Conservation (phyloP, 1,140 invertebrate genomes). For the Meteorus sp. region DNA sequence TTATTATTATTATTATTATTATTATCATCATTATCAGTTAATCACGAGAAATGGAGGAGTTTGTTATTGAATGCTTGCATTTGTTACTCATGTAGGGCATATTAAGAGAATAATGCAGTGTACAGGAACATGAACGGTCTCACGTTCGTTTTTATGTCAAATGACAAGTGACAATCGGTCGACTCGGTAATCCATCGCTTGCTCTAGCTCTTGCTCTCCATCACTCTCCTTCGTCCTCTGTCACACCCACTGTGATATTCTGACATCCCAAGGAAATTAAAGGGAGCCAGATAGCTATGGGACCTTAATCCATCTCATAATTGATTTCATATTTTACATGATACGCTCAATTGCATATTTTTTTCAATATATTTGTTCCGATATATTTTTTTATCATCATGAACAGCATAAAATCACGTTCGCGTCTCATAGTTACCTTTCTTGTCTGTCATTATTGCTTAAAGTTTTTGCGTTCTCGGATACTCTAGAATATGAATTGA, state of each 20-base stretch:
- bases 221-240: background rate
- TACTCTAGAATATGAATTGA: constrained; percentile 17
- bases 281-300: no score
- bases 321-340: background rate
- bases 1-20: no score
- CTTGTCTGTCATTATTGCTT: constrained; percentile 59
- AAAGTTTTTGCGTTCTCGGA: constrained; percentile 14
- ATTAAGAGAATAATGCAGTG: no score
- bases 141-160: no score
- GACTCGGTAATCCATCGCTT: constrained; percentile 20
- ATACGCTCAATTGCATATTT: background rate
- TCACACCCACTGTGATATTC: background rate
- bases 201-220: constrained; percentile 21
- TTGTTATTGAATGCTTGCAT: no score
- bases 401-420: constrained; percentile 13
- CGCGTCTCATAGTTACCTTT: constrained; percentile 57
- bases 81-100: no score
- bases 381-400: background rate
- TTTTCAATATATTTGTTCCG: constrained; percentile 1
- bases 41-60: no score
- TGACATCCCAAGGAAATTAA: no score
- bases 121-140: background rate
- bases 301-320: no score
- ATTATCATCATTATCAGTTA: no score
- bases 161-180: constrained; percentile 7